These are phyloP conservation scores for Motacilla alba DNA, from an alignment of 2,113 vertebrate species.

Conservation along the genomic window DNA sequence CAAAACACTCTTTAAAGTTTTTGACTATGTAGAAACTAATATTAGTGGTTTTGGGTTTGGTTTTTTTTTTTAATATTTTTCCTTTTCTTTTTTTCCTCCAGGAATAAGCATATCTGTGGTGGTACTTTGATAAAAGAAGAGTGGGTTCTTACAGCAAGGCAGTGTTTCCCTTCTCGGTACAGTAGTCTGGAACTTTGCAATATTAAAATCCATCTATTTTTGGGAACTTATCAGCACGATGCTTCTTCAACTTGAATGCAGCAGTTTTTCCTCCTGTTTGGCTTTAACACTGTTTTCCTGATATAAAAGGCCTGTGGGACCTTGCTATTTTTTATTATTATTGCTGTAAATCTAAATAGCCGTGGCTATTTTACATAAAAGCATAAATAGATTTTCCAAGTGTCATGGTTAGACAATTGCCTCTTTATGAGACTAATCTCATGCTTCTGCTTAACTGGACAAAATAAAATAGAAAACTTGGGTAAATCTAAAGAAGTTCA, in stretches of 20 bases:
- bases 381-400: constrained; percentile 1
- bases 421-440: constrained; percentile 2
- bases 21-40: background rate
- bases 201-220: background rate
- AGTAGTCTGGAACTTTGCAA: background rate
- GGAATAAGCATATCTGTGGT: constrained; percentile 91
- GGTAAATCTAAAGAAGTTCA: background rate
- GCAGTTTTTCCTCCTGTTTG: constrained; percentile 12
- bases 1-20: background rate
- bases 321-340: background rate
- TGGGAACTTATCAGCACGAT: background rate
- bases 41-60: background rate
- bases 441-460: background rate
- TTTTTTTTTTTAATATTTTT: background rate
- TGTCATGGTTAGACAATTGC: background rate
- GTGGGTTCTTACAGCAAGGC: constrained; percentile 94
- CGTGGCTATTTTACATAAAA: background rate
- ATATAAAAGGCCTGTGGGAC: background rate
- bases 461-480: constrained; percentile 14
- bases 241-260: background rate
- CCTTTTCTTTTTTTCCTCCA: constrained; percentile 9
- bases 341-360: background rate
- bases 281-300: background rate
- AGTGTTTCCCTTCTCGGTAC: constrained; percentile 97
- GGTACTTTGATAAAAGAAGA: constrained; percentile 93